Percentiles rank a stretch among this genome's conserved stretches.
Conservation (phyloP, 2,888 invertebrate genomes). For the Mythimna ferrago region DNA sequence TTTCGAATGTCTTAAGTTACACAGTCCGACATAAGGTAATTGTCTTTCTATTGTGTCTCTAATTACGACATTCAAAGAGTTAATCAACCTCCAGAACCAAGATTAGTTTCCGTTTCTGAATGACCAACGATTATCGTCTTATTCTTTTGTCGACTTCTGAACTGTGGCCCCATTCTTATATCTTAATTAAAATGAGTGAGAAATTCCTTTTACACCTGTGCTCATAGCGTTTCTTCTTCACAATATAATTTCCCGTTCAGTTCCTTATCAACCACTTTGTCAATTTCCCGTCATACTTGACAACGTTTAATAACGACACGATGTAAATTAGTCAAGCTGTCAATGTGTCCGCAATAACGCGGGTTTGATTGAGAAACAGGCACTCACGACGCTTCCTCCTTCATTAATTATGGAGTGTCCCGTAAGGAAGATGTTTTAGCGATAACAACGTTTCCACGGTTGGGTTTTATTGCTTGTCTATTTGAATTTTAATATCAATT, state of each 20-base stretch:
- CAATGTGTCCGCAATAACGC: conserved; percentile 38
- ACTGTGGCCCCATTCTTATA: not conserved
- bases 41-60: no score
- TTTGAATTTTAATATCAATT: conserved; percentile 38
- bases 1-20: no score
- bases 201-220: not conserved
- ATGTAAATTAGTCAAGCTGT: conserved; percentile 30
- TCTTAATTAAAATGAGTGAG: conserved; percentile 15
- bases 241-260: not conserved
- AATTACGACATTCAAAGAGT: no score
- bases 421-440: conserved; percentile 24
- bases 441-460: conserved; percentile 17
- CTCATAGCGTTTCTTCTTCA: not conserved
- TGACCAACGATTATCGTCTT: conserved; percentile 13
- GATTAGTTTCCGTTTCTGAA: conserved; percentile 1
- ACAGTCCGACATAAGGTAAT: no score
- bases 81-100: not conserved
- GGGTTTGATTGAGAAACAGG: conserved; percentile 36
- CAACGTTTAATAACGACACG: conserved; percentile 26
- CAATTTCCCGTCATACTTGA: conserved; percentile 7
- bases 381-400: conserved; percentile 32
- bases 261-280: not conserved
- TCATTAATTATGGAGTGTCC: conserved; percentile 40
- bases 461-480: conserved; percentile 25
- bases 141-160: conserved; percentile 1